Base-by-base conservation (phyloP, 2,797 vertebrate species). In the Odontamblyopus rebecca region DNA sequence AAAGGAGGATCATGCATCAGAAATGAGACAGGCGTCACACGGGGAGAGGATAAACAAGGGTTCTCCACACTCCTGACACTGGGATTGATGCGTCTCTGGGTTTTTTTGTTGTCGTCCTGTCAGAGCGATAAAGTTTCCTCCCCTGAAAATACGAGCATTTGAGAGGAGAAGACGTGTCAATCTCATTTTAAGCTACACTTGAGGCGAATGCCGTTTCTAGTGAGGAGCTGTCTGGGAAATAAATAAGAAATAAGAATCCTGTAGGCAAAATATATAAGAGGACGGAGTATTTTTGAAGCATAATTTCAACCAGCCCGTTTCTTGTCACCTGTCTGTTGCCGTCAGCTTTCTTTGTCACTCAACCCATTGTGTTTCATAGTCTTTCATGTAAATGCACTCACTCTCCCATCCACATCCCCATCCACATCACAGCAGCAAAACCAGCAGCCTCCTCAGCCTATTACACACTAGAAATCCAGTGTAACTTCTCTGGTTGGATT, bases 91-190 rank as follows among this genome's bases (percentile, higher is more conserved):
- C 73, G 74, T 84, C 67, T 77, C 66, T 61, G 70, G 67, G 83
- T 74, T 74, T 70, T 23, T 62, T 61, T 65, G 60, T 79, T 83
- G 79, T 81, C 69, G 44, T 79, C 77, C 74, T 85, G 75, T 86
- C 82, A 83, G 72, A 67, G 64, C 67, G 60, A 74, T 85, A 82
- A 85, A 90, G 76, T 78, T 85, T 78, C 75, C 73, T 71, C 73
- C 7, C 67, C 63, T 85, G 83, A 86, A 88, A 82, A 86, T 86
- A 80, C 68, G 74, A 86, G 80, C 83, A 76, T 74, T 80, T 84
- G 78, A 80, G 73, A 64, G 66, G 72, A 67, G 68, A 70, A 83
- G 76, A 61, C 30, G 1, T 69, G 79, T 89, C 82, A 84, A 18
- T 83, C 76, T 72, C 73, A 23, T 80, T 79, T 75, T 60, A 76